A percentile compares a stretch with the other conserved stretches of the same genome.
Conservation (phyloP, 2,888 invertebrate genomes). For the Glaucopsyche alexis region DNA sequence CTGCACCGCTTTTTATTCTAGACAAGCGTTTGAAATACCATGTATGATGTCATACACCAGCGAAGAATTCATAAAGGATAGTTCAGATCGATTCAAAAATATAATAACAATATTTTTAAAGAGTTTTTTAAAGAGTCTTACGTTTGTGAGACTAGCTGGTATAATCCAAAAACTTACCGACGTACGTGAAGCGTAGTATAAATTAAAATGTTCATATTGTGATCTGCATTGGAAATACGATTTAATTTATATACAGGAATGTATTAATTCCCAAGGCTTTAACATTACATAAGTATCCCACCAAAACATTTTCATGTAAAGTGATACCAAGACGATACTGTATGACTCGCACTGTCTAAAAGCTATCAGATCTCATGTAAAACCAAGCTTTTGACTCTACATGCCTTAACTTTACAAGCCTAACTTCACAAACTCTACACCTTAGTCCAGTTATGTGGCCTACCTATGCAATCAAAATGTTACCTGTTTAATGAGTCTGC, state of each 20-base stretch:
- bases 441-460: too few relatives aligned
- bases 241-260: background rate
- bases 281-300: background rate
- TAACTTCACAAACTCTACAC: too few relatives aligned
- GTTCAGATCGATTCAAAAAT: background rate
- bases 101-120: background rate
- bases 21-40: slow-evolving; percentile 46
- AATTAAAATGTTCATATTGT: background rate
- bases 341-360: too few relatives aligned
- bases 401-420: too few relatives aligned
- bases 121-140: background rate
- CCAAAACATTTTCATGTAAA: too few relatives aligned
- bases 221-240: background rate
- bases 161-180: too few relatives aligned
- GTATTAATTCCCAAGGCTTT: background rate
- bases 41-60: slow-evolving; percentile 33
- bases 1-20: slow-evolving; percentile 47
- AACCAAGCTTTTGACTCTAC: too few relatives aligned
- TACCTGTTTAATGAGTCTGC: too few relatives aligned
- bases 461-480: too few relatives aligned
- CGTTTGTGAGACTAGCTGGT: background rate
- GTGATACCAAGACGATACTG: too few relatives aligned
- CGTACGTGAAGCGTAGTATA: too few relatives aligned
- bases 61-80: slow-evolving; percentile 11
- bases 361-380: too few relatives aligned